Conservation (phyloP, 2,113 vertebrate genomes). For the Myrmophylax atrothorax region DNA sequence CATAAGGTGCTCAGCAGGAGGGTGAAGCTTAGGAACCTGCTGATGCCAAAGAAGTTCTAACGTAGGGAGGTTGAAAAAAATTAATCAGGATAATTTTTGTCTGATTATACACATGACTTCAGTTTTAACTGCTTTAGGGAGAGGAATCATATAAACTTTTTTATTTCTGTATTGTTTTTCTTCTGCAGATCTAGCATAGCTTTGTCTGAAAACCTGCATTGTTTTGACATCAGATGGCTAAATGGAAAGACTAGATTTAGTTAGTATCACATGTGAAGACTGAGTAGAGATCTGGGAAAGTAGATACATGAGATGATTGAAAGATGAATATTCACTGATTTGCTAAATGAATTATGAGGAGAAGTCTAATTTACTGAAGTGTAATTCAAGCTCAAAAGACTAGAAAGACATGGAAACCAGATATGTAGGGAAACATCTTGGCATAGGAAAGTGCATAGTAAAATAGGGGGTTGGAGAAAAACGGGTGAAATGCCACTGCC, state of each 20-base stretch:
- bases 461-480: accelerated
- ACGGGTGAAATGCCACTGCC: not conserved
- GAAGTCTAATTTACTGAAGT: not conserved
- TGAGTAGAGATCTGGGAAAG: not conserved
- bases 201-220: not conserved
- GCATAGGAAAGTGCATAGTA: not conserved
- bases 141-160: not conserved
- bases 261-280: not conserved
- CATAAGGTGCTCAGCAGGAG: not conserved
- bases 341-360: not conserved
- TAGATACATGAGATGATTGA: not conserved
- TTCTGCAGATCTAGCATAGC: not conserved
- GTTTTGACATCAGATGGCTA: not conserved
- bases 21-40: not conserved
- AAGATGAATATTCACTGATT: not conserved
- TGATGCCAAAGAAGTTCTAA: not conserved
- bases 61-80: not conserved
- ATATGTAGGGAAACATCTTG: not conserved
- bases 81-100: not conserved
- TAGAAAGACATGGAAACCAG: not conserved
- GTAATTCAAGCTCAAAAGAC: not conserved
- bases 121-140: not conserved
- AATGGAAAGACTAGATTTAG: not conserved
- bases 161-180: not conserved
- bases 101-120: not conserved